Evolutionary conservation across 2,113 vertebrate species (phyloP), one percentile per base, ranked within the genome.

Genomic region (Salvator merianae): DNA sequence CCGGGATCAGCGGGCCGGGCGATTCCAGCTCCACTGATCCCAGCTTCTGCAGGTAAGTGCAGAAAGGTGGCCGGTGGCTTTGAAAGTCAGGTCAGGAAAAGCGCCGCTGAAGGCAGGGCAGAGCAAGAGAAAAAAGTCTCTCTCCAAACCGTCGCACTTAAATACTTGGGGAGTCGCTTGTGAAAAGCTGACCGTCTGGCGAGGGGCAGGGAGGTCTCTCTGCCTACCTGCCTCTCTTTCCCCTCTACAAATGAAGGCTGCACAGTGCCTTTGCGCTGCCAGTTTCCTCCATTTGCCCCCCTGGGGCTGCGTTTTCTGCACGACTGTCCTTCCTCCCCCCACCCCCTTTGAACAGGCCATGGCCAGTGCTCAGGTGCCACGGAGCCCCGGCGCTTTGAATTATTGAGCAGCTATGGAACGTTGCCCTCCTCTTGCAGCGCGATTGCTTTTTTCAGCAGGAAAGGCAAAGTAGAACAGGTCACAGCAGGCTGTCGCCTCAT

Each of bases 361-460:
- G 86, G 82, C 86, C 89, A 82, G 87, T 65, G 66, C 65, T 0
- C 1, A 36, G 73, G 63, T 20, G 82, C 84, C 83, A 82, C 0
- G 0, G 88, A 88, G 88, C 68, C 84, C 55, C 28, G 87, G 77
- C 72, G 81, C 82, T 88, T 32, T 88, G 93, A 94, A 94, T 95
- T 91, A 93, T 93, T 95, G 91, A 94, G 86, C 0, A 1, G 53
- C 90, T 76, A 79, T 69, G 5, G 69, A 55, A 86, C 72, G 0
- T 38, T 20, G 91, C 77, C 84, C 89, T 89, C 91, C 88, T 77
- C 86, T 84, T 85, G 83, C 30, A 0, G 87, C 88, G 90, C 85
- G 72, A 0, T 87, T 84, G 0, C 0, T 86, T 89, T 0, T 0
- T 88, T 90, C 84, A 88, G 38, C 0, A 0, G 68, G 85, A 89